Percentiles rank a stretch among this genome's conserved stretches.
These are phyloP conservation scores for Troglohyphantes excavatus DNA, from an alignment of 2,888 invertebrate genomes.

Conservation along the genomic window DNA sequence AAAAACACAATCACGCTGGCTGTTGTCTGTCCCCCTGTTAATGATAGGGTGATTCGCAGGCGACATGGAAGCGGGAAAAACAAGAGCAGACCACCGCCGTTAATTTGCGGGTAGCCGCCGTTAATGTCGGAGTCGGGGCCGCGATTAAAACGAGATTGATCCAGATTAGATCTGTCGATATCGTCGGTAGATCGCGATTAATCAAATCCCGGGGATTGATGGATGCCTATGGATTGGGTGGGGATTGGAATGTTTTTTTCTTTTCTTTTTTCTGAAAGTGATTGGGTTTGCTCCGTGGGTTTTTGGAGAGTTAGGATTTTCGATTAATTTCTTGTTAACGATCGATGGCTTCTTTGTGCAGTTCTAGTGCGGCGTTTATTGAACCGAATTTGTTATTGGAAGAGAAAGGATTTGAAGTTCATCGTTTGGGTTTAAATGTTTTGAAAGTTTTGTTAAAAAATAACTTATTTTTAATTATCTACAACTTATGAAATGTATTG, in stretches of 20 bases:
- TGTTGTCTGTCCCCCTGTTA: background rate
- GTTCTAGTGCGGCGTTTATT: too few species aligned
- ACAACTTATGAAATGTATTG: too few species aligned
- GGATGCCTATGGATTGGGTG: background rate
- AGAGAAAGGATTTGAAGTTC: too few species aligned
- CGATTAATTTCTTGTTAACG: too few species aligned
- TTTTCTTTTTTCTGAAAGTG: too few species aligned
- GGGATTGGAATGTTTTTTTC: background rate
- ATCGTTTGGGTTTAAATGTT: too few species aligned
- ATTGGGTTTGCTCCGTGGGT: too few species aligned
- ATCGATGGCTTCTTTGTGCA: too few species aligned
- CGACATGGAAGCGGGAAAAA: constrained; percentile 12
- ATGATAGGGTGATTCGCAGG: constrained; percentile 39
- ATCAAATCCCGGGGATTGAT: background rate
- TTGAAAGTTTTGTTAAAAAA: too few species aligned
- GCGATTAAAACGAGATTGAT: constrained; percentile 31
- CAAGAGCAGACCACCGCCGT: constrained; percentile 16
- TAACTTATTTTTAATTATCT: too few species aligned
- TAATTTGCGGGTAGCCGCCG: constrained; percentile 36
- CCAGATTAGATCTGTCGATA: constrained; percentile 40
- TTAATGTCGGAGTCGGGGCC: background rate
- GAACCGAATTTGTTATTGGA: too few species aligned
- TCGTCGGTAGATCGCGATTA: constrained; percentile 13
- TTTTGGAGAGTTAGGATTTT: too few species aligned
- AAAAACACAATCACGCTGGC: background rate